Percentiles rank a stretch among this genome's conserved stretches.
These are phyloP conservation scores for Catocala nupta DNA, from an alignment of 2,888 invertebrate species.

Conservation along the genomic window DNA sequence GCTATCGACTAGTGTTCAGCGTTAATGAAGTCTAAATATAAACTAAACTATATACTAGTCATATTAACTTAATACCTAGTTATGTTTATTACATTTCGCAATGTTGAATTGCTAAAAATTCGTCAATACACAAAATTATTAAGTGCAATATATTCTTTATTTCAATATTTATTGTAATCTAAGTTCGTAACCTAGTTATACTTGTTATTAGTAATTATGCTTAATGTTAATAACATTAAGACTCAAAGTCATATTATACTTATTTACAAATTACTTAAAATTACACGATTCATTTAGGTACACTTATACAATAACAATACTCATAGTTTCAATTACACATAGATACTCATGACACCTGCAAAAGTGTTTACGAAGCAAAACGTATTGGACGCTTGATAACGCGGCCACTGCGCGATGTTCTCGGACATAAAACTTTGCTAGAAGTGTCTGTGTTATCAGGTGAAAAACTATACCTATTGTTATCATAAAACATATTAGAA, in stretches of 20 bases:
- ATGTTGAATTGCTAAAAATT: neutral
- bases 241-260: too few species aligned
- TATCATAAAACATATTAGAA: neutral
- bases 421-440: constrained; percentile 7
- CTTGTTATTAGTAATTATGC: too few species aligned
- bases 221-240: too few species aligned
- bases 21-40: neutral
- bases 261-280: too few species aligned
- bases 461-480: neutral
- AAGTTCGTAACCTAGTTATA: neutral
- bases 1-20: neutral
- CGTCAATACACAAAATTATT: neutral
- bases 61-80: too few species aligned
- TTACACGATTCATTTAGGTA: neutral
- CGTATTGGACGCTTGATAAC: constrained; percentile 9
- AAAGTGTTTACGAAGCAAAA: constrained; percentile 8
- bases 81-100: neutral
- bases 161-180: neutral
- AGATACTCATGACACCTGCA: neutral
- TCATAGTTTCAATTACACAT: neutral
- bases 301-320: neutral
- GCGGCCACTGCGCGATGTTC: constrained; percentile 14
- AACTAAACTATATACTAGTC: neutral
- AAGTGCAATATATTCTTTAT: neutral
- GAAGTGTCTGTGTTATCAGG: constrained; percentile 10